Evolutionary conservation across 1,140 invertebrate genomes (phyloP).

Genomic region (Charaxes varanes): DNA sequence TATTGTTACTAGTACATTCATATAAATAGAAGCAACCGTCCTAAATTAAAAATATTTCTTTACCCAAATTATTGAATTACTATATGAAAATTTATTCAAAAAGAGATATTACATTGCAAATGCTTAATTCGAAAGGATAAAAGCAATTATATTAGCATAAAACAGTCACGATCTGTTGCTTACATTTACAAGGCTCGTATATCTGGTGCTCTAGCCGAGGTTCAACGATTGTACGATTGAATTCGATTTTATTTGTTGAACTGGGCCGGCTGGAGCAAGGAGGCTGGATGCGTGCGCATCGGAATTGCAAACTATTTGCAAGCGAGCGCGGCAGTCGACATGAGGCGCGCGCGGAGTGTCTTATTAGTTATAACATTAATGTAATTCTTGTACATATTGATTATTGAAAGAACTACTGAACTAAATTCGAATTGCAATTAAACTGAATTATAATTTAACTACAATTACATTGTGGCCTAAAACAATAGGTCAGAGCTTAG

Average conservation of each 20-base stretch:
- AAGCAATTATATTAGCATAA: constrained; percentile 1
- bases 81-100: background rate
- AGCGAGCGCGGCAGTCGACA: constrained; percentile 59
- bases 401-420: too few species aligned
- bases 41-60: too few species aligned
- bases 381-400: too few species aligned
- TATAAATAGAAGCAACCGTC: too few species aligned
- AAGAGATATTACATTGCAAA: too few species aligned
- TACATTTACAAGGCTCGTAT: constrained; percentile 8
- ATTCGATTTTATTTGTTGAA: constrained; percentile 53
- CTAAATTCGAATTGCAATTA: too few species aligned
- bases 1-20: too few species aligned
- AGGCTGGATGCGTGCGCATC: constrained; percentile 62
- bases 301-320: constrained; percentile 15
- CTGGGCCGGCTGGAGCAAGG: constrained; percentile 49
- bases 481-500: too few species aligned
- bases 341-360: constrained; percentile 75
- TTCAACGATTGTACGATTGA: constrained; percentile 35
- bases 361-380: too few species aligned
- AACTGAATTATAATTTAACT: too few species aligned
- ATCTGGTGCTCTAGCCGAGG: constrained; percentile 12
- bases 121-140: constrained; percentile 1
- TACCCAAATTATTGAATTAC: background rate
- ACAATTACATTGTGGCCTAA: too few species aligned
- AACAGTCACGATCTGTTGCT: constrained; percentile 4